Percentiles rank a stretch among this genome's conserved stretches.
Evolutionary conservation across 1,140 invertebrate genomes (phyloP).

Genomic region (Leptinotarsa lineolata): DNA sequence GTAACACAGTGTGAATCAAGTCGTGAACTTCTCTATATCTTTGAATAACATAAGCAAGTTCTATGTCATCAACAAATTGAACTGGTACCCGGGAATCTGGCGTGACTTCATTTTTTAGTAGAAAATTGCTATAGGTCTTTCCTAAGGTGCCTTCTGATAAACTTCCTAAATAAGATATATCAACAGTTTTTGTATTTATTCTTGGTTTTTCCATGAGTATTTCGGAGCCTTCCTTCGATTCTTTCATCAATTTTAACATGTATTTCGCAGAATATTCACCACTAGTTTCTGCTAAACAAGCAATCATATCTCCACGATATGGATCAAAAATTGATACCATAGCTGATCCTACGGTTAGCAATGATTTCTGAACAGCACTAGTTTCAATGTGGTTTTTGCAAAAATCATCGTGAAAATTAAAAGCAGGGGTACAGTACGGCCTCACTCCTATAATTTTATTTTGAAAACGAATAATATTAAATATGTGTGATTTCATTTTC

Average conservation of each 20-base stretch:
- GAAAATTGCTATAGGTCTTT: slow-evolving; percentile 80
- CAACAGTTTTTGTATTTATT: slow-evolving; percentile 83
- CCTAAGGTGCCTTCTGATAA: slow-evolving; percentile 84
- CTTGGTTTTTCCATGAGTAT: slow-evolving; percentile 81
- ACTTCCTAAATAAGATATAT: slow-evolving; percentile 71
- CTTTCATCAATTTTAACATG: slow-evolving; percentile 65
- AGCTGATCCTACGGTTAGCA: slow-evolving; percentile 82
- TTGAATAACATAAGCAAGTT: slow-evolving; percentile 95
- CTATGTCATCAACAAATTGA: slow-evolving; percentile 87
- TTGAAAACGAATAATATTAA: neutral
- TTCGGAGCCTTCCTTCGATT: slow-evolving; percentile 68
- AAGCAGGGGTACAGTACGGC: neutral
- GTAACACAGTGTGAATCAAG: slow-evolving; percentile 86
- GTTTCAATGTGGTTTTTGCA: slow-evolving; percentile 72
- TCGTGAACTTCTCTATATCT: slow-evolving; percentile 96
- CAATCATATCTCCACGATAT: slow-evolving; percentile 87
- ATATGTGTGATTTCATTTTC: neutral
- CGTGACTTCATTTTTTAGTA: slow-evolving; percentile 83
- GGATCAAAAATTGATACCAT: slow-evolving; percentile 75
- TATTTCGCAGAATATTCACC: slow-evolving; percentile 68
- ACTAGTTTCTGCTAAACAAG: slow-evolving; percentile 88
- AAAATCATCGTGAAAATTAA: slow-evolving; percentile 58
- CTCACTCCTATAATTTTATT: neutral
- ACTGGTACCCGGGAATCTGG: slow-evolving; percentile 89
- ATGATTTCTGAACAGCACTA: slow-evolving; percentile 71